Conservation (phyloP, 1,140 invertebrate genomes). For the Macrobrachium rosenbergii region DNA sequence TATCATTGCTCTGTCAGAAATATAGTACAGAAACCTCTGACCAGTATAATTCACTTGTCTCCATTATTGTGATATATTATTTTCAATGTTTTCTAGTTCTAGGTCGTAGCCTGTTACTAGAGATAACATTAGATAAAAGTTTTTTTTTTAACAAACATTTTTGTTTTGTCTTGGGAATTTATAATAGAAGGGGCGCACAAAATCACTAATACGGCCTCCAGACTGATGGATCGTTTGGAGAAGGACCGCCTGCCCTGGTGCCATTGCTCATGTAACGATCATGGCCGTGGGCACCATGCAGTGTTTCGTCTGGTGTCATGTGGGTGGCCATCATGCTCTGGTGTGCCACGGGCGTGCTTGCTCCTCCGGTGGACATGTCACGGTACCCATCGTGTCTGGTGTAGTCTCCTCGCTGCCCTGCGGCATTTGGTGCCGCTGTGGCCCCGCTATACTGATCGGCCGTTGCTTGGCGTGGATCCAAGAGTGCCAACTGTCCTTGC, state of each 20-base stretch:
- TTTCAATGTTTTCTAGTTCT: background rate
- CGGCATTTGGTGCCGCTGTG: slow-evolving; percentile 16
- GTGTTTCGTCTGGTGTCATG: slow-evolving; percentile 48
- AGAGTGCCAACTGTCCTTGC: slow-evolving; percentile 48
- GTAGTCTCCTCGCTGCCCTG: slow-evolving; percentile 46
- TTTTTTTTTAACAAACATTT: background rate
- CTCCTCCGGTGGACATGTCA: slow-evolving; percentile 50
- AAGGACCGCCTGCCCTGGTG: slow-evolving; percentile 51
- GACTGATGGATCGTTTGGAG: slow-evolving; percentile 53
- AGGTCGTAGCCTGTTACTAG: background rate
- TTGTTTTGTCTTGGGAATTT: background rate
- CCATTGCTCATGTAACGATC: slow-evolving; percentile 57
- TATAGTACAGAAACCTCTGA: background rate
- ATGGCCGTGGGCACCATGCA: slow-evolving; percentile 46
- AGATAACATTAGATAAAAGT: background rate
- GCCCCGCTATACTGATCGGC: slow-evolving; percentile 39
- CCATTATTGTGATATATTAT: background rate
- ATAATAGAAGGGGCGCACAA: no score
- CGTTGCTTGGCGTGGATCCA: slow-evolving; percentile 48
- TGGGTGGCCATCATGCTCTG: slow-evolving; percentile 51
- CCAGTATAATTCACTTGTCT: background rate
- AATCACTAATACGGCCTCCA: slow-evolving; percentile 47
- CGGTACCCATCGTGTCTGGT: slow-evolving; percentile 46
- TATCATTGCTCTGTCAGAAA: background rate
- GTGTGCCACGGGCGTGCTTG: slow-evolving; percentile 42